Conservation (phyloP, 2,797 vertebrate species). For the Neoniphon sammara region DNA sequence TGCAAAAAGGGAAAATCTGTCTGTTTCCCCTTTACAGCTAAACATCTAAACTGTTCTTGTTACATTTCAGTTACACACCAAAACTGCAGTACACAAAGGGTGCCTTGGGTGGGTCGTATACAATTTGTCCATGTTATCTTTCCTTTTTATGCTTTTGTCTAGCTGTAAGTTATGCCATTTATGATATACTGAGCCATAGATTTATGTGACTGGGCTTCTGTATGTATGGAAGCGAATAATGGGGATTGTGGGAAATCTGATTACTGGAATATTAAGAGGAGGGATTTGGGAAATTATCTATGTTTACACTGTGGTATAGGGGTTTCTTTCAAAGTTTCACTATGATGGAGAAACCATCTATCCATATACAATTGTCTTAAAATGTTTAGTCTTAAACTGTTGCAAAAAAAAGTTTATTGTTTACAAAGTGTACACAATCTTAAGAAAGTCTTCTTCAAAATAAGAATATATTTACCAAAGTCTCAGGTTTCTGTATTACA, state of each 20-base stretch:
- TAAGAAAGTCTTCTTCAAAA: constrained; percentile 52
- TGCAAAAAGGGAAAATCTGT: background rate
- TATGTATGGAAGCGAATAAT: constrained; percentile 16
- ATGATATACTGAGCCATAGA: constrained; percentile 26
- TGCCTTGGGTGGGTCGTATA: constrained; percentile 39
- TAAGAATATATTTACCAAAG: constrained; percentile 64
- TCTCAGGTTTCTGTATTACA: constrained; percentile 7
- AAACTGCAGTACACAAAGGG: constrained; percentile 5
- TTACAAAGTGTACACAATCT: constrained; percentile 58
- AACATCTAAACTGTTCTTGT: constrained; percentile 5
- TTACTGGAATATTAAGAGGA: constrained; percentile 20
- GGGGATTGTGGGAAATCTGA: constrained; percentile 12
- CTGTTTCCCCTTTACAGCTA: background rate
- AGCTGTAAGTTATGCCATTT: background rate
- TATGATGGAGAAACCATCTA: constrained; percentile 6
- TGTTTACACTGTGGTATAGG: constrained; percentile 36
- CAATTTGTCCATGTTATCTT: background rate
- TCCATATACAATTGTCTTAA: constrained; percentile 30
- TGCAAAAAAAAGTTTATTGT: constrained; percentile 56
- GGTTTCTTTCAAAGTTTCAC: constrained; percentile 32
- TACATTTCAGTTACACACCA: constrained; percentile 25
- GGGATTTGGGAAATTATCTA: background rate
- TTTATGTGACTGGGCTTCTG: background rate
- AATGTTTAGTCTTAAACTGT: constrained; percentile 50
- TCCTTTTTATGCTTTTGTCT: background rate